phyloP scores from a whole-genome alignment of 2,797 vertebrate genomes.

The Pangasius krempfi region DNA sequence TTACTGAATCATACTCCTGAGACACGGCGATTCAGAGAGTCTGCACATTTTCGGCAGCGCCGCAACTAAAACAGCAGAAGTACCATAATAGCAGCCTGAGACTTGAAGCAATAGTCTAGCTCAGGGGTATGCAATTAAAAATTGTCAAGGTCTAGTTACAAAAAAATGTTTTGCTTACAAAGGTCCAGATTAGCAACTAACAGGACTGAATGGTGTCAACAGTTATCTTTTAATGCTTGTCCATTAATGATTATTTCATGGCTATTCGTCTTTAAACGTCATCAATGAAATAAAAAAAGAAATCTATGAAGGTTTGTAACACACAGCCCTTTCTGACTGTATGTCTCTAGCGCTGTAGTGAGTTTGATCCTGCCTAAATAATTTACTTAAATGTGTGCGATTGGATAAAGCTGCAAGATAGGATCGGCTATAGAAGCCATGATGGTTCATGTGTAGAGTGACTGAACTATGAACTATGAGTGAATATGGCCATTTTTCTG shows the following conservation, averaged over 20 bases:
- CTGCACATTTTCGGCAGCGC: constrained; percentile 5
- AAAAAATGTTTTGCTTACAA: background rate
- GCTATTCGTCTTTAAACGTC: background rate
- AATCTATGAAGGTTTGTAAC: background rate
- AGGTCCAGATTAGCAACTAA: background rate
- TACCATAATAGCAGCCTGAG: background rate
- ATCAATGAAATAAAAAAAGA: background rate
- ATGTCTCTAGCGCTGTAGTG: background rate
- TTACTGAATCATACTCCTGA: constrained; percentile 42
- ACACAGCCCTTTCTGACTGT: background rate
- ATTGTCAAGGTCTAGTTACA: background rate
- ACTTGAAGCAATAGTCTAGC: background rate
- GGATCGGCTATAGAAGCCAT: background rate
- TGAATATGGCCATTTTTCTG: too few relatives aligned
- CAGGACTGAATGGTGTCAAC: background rate
- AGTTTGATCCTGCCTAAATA: background rate
- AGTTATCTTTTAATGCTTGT: background rate
- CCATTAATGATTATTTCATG: background rate
- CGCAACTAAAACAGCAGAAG: background rate
- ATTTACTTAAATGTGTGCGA: background rate
- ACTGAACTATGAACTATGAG: too few relatives aligned
- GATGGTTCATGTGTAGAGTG: background rate
- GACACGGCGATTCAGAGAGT: background rate
- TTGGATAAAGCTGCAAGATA: background rate
- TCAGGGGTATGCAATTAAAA: background rate